Evolutionary conservation across 2,888 invertebrate species (phyloP).

Genomic region (Saturnia pavonia): DNA sequence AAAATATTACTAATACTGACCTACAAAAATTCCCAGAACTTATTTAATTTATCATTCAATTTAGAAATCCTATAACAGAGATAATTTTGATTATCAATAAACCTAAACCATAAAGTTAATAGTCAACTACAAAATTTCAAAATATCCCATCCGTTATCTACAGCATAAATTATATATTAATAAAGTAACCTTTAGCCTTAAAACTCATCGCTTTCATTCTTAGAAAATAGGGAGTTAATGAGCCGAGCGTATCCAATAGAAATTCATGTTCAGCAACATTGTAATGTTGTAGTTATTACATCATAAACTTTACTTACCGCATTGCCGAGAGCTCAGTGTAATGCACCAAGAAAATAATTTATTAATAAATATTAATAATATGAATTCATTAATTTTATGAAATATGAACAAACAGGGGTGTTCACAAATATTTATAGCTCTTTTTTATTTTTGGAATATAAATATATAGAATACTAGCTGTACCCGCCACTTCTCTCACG

Average conservation of each 20-base stretch:
- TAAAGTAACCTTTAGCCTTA: not conserved
- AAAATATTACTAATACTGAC: not conserved
- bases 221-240: constrained; percentile 15
- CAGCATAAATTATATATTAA: not conserved
- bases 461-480: constrained; percentile 35
- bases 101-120: not conserved
- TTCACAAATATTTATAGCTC: constrained; percentile 37
- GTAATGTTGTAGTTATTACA: constrained; percentile 62
- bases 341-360: constrained; percentile 45
- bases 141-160: not conserved
- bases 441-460: constrained; percentile 59
- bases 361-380: constrained; percentile 80
- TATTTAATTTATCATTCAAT: not conserved
- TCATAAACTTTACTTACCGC: constrained; percentile 73
- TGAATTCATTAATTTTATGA: constrained; percentile 75
- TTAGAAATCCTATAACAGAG: not conserved
- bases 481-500: no score
- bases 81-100: not conserved
- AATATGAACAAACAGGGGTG: constrained; percentile 67
- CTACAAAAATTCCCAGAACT: not conserved
- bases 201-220: not conserved
- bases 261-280: constrained; percentile 25
- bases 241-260: constrained; percentile 9
- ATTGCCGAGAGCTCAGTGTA: constrained; percentile 39
- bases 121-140: not conserved